These are phyloP conservation scores for Heterochromis multidens DNA, from an alignment of 2,113 vertebrate species.

Conservation along the genomic window DNA sequence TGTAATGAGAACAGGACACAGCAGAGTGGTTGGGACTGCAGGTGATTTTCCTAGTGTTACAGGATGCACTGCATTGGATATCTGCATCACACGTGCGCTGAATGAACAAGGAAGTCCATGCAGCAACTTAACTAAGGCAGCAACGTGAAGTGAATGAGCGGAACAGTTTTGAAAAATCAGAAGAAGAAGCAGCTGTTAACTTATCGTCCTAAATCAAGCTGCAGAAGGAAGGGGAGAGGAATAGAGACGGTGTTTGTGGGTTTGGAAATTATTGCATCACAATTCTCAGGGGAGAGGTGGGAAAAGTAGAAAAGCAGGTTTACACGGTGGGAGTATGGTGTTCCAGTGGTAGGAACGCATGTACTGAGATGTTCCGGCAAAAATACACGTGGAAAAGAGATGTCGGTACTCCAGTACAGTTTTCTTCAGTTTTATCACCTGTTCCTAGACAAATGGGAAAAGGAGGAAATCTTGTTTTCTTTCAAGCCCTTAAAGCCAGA, in stretches of 20 bases:
- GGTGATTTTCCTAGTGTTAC: slow-evolving; percentile 27
- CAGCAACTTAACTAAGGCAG: slow-evolving; percentile 4
- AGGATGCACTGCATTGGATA: slow-evolving; percentile 10
- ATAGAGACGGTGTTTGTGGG: not conserved
- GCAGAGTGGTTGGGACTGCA: slow-evolving; percentile 25
- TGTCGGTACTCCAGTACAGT: not conserved
- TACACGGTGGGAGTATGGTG: not conserved
- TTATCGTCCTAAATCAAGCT: slow-evolving; percentile 23
- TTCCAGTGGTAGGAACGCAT: not conserved
- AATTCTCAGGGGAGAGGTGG: not conserved
- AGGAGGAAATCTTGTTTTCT: not conserved
- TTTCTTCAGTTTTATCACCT: not conserved
- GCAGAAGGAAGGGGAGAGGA: not conserved
- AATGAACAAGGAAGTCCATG: slow-evolving; percentile 16
- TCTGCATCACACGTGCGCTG: slow-evolving; percentile 1
- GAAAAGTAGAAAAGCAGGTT: not conserved
- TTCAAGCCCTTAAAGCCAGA: not conserved
- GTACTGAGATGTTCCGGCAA: not conserved
- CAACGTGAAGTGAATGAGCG: slow-evolving; percentile 13
- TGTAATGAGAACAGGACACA: slow-evolving; percentile 56
- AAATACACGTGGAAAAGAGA: not conserved
- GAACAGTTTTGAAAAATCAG: not conserved
- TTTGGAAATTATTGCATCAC: slow-evolving; percentile 40
- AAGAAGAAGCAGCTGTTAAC: slow-evolving; percentile 6
- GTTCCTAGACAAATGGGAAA: not conserved